Percentiles rank a stretch among this genome's conserved stretches.
These are phyloP conservation scores for Hirtodrosophila confusa DNA, from an alignment of 2,888 invertebrate genomes.

Conservation along the genomic window DNA sequence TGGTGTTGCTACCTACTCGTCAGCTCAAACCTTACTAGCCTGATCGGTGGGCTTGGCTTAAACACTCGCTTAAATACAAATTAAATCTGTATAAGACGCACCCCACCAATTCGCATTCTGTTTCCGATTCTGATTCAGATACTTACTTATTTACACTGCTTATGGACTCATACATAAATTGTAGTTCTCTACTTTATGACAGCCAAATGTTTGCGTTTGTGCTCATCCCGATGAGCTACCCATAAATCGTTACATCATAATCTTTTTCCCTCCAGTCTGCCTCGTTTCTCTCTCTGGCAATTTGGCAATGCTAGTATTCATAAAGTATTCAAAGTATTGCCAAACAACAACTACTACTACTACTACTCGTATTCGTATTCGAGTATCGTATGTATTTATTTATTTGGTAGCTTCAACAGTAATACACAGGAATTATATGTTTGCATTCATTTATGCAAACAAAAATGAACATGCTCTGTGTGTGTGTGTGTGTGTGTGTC, in stretches of 20 bases:
- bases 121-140: not conserved
- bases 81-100: not conserved
- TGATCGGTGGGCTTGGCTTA: not conserved
- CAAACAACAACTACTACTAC: conserved; percentile 52
- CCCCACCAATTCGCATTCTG: not conserved
- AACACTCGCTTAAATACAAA: not conserved
- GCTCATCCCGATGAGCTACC: conserved; percentile 61
- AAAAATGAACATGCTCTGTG: conserved; percentile 40
- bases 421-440: conserved; percentile 57
- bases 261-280: conserved; percentile 22
- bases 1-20: too few relatives aligned
- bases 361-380: conserved; percentile 17
- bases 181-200: conserved; percentile 40
- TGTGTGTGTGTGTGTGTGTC: conserved; percentile 3
- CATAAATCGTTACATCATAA: conserved; percentile 71
- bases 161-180: conserved; percentile 37
- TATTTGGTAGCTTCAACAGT: conserved; percentile 30
- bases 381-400: conserved; percentile 24
- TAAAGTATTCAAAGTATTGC: conserved; percentile 68
- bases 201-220: conserved; percentile 47
- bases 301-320: conserved; percentile 16
- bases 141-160: conserved; percentile 10
- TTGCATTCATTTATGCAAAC: conserved; percentile 68
- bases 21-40: not conserved
- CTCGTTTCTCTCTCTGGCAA: not conserved